These are phyloP conservation scores for Diorhabda carinulata DNA, from an alignment of 1,140 invertebrate species.

Conservation along the genomic window DNA sequence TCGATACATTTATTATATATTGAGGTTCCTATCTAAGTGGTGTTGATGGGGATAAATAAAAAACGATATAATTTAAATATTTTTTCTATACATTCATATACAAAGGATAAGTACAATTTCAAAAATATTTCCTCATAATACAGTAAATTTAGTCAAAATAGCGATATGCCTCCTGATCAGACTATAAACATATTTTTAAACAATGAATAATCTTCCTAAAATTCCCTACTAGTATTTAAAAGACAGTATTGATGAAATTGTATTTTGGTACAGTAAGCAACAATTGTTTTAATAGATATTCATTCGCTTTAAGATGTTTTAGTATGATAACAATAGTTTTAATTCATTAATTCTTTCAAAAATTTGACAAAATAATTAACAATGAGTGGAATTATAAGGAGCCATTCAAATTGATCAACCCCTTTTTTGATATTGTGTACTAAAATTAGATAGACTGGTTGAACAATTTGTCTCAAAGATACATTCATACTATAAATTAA, in stretches of 20 bases:
- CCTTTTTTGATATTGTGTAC: no score
- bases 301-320: not conserved
- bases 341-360: not conserved
- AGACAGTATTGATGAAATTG: slow-evolving; percentile 11
- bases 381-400: no score
- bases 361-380: no score
- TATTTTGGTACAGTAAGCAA: slow-evolving; percentile 18
- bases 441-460: no score
- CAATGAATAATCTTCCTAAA: not conserved
- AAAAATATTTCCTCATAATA: not conserved
- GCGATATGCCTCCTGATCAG: slow-evolving; percentile 5
- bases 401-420: no score
- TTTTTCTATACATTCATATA: slow-evolving; percentile 24
- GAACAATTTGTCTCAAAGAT: no score
- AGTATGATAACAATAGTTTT: not conserved
- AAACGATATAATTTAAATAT: slow-evolving; percentile 7
- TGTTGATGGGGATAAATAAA: no score
- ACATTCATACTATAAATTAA: no score
- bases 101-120: slow-evolving; percentile 13
- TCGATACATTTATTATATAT: no score
- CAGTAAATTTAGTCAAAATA: slow-evolving; percentile 1
- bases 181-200: not conserved
- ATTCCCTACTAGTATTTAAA: slow-evolving; percentile 4
- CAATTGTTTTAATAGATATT: slow-evolving; percentile 12
- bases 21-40: no score